phyloP scores from a whole-genome alignment of 2,797 vertebrate genomes.

The Synanceia verrucosa region DNA sequence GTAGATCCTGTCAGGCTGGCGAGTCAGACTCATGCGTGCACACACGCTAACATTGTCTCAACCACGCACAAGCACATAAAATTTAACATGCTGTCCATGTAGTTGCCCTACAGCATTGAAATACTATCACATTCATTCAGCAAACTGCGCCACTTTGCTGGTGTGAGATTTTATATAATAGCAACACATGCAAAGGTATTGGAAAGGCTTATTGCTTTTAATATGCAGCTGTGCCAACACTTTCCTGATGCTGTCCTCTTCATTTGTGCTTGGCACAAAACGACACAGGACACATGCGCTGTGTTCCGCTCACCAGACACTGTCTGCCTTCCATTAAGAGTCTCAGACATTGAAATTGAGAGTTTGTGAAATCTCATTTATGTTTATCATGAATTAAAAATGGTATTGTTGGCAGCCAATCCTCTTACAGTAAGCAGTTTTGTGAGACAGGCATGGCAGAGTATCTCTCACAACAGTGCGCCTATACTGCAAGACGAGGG shows the following conservation, averaged over 20 bases:
- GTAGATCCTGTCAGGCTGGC: slow-evolving; percentile 34
- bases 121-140: slow-evolving; percentile 32
- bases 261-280: slow-evolving; percentile 52
- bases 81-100: slow-evolving; percentile 37
- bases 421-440: slow-evolving; percentile 86
- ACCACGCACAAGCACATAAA: slow-evolving; percentile 6
- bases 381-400: slow-evolving; percentile 85
- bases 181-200: slow-evolving; percentile 5
- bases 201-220: slow-evolving; percentile 20
- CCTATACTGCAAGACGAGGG: slow-evolving; percentile 40
- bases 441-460: slow-evolving; percentile 73
- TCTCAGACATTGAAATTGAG: slow-evolving; percentile 74
- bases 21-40: neutral
- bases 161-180: slow-evolving; percentile 18
- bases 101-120: slow-evolving; percentile 25
- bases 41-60: slow-evolving; percentile 16
- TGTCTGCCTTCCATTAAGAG: slow-evolving; percentile 73
- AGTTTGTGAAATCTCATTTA: slow-evolving; percentile 81
- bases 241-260: slow-evolving; percentile 38
- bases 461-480: slow-evolving; percentile 70
- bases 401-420: slow-evolving; percentile 83
- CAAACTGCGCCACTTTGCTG: slow-evolving; percentile 1
- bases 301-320: slow-evolving; percentile 34
- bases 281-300: slow-evolving; percentile 36
- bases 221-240: slow-evolving; percentile 22